Conservation (phyloP, 2,797 vertebrate genomes). For the Megalops cyprinoides region DNA sequence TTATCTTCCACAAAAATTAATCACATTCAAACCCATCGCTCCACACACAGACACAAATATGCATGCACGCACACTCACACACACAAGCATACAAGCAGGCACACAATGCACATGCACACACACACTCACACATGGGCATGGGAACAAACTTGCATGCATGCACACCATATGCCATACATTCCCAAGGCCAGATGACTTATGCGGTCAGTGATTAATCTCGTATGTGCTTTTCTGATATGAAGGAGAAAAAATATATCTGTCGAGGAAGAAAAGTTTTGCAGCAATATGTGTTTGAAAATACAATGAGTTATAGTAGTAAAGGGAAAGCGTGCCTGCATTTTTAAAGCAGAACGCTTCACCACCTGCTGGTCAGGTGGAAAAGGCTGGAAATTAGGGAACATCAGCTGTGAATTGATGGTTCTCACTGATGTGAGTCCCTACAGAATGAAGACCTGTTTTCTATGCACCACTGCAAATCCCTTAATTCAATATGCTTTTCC, state of each 20-base stretch:
- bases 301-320: constrained; percentile 10
- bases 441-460: background rate
- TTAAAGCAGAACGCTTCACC: background rate
- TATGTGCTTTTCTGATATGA: constrained; percentile 21
- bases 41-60: constrained; percentile 3
- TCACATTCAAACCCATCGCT: constrained; percentile 7
- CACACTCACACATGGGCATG: constrained; percentile 9
- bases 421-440: too few species aligned
- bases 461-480: background rate
- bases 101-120: constrained; percentile 41
- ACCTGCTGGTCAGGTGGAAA: background rate
- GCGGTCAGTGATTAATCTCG: constrained; percentile 16
- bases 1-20: constrained; percentile 28
- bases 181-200: constrained; percentile 4
- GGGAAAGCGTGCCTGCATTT: constrained; percentile 2
- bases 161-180: constrained; percentile 18
- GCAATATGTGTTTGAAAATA: background rate
- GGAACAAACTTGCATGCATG: background rate
- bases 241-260: background rate
- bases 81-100: constrained; percentile 9
- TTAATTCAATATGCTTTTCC: background rate
- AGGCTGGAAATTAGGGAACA: too few species aligned
- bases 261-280: background rate
- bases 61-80: background rate
- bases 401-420: too few species aligned